Conservation (phyloP, 1,140 invertebrate species). For the Hypsibius dujardini region DNA sequence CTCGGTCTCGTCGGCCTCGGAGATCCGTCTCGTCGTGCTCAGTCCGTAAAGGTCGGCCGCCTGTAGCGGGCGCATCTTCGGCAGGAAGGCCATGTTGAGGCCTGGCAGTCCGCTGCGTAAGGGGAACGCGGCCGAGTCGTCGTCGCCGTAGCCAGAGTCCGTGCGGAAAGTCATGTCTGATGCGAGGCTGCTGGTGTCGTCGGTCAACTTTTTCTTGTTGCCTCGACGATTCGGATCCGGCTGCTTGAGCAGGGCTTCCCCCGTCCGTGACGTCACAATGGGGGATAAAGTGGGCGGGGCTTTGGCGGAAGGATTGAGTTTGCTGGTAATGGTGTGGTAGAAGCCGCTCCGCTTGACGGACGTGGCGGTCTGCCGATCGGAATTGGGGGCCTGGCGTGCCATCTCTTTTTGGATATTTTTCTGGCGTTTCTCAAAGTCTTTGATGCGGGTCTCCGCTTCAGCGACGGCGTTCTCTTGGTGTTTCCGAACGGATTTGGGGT, state of each 20-base stretch:
- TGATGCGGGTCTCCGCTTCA: neutral
- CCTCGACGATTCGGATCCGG: neutral
- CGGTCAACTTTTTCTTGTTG: neutral
- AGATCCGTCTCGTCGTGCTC: too few species aligned
- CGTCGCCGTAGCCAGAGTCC: neutral
- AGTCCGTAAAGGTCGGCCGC: neutral
- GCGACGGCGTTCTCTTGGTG: neutral
- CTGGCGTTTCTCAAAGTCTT: constrained; percentile 15
- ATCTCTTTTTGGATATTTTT: neutral
- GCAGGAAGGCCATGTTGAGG: neutral
- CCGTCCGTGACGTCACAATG: neutral
- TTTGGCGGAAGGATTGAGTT: neutral
- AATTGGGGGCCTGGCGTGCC: neutral
- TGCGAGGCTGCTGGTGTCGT: neutral
- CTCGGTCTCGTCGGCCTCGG: too few species aligned
- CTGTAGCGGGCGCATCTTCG: neutral
- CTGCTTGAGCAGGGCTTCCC: neutral
- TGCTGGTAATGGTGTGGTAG: neutral
- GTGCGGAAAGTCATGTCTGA: neutral
- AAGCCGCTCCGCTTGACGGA: neutral
- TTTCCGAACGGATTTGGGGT: neutral
- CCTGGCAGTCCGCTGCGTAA: too few species aligned
- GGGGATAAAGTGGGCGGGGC: neutral
- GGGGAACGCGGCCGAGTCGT: too few species aligned
- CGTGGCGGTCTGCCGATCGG: neutral